A percentile compares a stretch with the other conserved stretches of the same genome.
Conservation (phyloP, 2,888 invertebrate species). For the Phragmatobia fuliginosa region DNA sequence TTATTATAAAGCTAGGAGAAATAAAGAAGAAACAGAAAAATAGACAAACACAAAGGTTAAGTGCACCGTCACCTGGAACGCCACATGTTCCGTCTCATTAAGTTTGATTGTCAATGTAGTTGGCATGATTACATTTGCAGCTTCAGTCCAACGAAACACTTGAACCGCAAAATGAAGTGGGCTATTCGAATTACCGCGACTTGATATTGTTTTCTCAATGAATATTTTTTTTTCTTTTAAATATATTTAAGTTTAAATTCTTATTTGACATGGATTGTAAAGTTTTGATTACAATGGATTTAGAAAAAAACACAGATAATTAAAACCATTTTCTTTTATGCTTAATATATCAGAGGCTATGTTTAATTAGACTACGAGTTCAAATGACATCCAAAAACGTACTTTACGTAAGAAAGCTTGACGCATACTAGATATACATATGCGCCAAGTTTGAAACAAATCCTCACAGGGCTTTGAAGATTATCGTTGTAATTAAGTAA, state of each 20-base stretch:
- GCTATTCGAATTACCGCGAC: background rate
- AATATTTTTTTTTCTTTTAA: background rate
- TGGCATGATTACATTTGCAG: slow-evolving; percentile 16
- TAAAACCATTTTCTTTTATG: background rate
- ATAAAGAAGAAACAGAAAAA: background rate
- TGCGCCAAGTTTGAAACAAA: too few relatives aligned
- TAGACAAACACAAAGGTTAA: slow-evolving; percentile 5
- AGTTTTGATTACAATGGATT: background rate
- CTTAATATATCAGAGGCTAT: background rate
- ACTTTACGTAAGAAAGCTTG: background rate
- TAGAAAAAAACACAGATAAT: background rate
- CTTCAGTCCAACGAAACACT: slow-evolving; percentile 12
- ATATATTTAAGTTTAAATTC: background rate
- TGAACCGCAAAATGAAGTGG: slow-evolving; percentile 18
- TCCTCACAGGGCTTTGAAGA: background rate
- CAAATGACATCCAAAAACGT: background rate
- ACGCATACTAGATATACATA: background rate
- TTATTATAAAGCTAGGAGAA: background rate
- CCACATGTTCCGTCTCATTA: slow-evolving; percentile 20
- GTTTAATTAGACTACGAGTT: background rate
- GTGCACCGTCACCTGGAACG: slow-evolving; percentile 16
- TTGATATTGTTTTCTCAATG: background rate
- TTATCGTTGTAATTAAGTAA: background rate
- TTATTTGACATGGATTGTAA: background rate
- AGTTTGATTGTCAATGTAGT: slow-evolving; percentile 18